These are phyloP conservation scores for Cyanistes caeruleus DNA, from an alignment of 2,113 vertebrate species.

Conservation along the genomic window DNA sequence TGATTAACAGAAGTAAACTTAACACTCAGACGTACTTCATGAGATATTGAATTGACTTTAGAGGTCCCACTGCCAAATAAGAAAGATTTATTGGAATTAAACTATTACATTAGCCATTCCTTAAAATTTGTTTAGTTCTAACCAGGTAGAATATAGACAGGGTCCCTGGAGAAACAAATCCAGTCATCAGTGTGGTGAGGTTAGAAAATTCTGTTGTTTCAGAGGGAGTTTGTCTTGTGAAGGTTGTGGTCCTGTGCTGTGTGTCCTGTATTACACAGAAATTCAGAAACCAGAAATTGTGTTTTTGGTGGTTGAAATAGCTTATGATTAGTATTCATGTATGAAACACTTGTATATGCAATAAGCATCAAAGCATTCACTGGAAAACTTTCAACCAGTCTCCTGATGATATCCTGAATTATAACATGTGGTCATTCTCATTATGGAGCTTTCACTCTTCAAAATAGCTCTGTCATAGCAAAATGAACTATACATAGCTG, in stretches of 20 bases:
- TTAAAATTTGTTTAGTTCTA: neutral
- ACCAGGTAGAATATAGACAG: neutral
- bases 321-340: neutral
- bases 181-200: too few species aligned
- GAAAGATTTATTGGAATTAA: neutral
- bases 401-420: neutral
- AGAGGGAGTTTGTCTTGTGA: neutral
- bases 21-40: neutral
- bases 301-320: neutral
- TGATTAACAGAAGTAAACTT: neutral
- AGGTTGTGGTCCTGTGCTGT: neutral
- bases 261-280: neutral
- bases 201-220: neutral
- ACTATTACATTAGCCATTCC: neutral
- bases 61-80: neutral
- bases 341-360: neutral
- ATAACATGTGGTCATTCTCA: neutral
- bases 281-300: neutral
- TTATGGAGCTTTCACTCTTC: neutral
- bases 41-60: neutral
- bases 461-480: neutral
- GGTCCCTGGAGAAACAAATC: neutral
- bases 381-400: neutral
- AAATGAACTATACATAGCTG: accelerated
- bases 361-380: neutral